Base-by-base conservation (phyloP, 2,888 invertebrate species). In the Entomobrya proxima region DNA sequence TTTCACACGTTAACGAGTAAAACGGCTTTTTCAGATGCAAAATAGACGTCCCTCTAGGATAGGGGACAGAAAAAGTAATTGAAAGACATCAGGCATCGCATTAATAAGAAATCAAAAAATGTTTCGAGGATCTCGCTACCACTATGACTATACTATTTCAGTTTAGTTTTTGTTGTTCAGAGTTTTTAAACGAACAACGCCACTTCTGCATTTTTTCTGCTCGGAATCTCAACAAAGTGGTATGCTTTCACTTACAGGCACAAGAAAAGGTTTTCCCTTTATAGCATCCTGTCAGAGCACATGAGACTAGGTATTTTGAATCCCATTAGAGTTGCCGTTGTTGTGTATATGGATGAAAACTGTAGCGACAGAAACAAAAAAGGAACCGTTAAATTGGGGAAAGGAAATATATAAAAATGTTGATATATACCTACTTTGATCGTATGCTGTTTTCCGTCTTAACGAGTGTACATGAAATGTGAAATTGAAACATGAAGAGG, bases 81-180 rank as follows among this genome's bases (percentile, higher is more conserved):
- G 80, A 80, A 80, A 35, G 79, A 79, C 69, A 55, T 79, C 52
- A 80, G 55, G 72, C 72, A 72, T 80, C 27, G 47, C 30, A 80
- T 80, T 80, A 80, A 80, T 80, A 72, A 80, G 67, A 79, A 69
- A 79, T 67, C 67, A 79, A 67, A 78, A 67, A 79, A 52, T 35
- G 37, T 50, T 32, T 64, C 47, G 30, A 15, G 27, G 11, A 47
- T 6, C 50, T n/a, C n/a, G n/a, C n/a, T n/a, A n/a, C n/a, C n/a
- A n/a, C n/a, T n/a, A n/a, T n/a, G n/a, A n/a, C n/a, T n/a, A n/a
- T n/a, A n/a, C n/a, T n/a, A n/a, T n/a, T n/a, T n/a, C n/a, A n/a
- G n/a, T n/a, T n/a, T n/a, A 52, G 37, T 76, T 55, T 40, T 18
- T 52, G 67, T 79, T 79, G 35, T 79, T 67, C 32, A 18, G 37